phyloP scores from a whole-genome alignment of 2,113 vertebrate genomes.

The Cyprinus carpio region DNA sequence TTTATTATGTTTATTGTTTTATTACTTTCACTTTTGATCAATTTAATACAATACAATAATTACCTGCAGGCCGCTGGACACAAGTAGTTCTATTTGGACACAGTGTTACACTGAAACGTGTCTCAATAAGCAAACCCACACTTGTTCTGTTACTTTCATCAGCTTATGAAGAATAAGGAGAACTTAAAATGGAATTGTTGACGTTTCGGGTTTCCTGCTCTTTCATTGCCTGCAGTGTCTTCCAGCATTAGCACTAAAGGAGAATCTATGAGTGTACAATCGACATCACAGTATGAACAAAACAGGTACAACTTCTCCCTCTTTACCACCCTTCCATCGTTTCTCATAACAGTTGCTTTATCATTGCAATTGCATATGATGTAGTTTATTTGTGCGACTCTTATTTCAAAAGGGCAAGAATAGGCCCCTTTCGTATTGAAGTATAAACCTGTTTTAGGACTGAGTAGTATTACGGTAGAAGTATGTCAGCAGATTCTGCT shows the following conservation, averaged over 20 bases:
- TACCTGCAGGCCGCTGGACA: too few relatives aligned
- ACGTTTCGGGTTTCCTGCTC: neutral
- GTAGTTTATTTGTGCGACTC: neutral
- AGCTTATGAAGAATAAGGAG: neutral
- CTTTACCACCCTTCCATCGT: neutral
- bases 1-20: too few relatives aligned
- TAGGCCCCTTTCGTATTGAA: neutral
- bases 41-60: too few relatives aligned
- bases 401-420: neutral
- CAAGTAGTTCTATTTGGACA: too few relatives aligned
- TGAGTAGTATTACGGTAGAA: neutral
- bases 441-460: neutral
- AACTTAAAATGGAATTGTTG: neutral
- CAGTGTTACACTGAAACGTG: too few relatives aligned
- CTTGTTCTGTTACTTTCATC: neutral
- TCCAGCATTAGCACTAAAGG: conserved; percentile 78
- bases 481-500: neutral
- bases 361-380: neutral
- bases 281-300: conserved; percentile 68
- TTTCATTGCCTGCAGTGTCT: conserved; percentile 61
- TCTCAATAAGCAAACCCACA: neutral
- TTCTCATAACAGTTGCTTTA: neutral
- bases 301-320: conserved; percentile 70
- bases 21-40: too few relatives aligned
- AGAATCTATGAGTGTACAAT: conserved; percentile 77